Conservation (phyloP, 2,888 invertebrate genomes). For the Shargacucullia verbasci region DNA sequence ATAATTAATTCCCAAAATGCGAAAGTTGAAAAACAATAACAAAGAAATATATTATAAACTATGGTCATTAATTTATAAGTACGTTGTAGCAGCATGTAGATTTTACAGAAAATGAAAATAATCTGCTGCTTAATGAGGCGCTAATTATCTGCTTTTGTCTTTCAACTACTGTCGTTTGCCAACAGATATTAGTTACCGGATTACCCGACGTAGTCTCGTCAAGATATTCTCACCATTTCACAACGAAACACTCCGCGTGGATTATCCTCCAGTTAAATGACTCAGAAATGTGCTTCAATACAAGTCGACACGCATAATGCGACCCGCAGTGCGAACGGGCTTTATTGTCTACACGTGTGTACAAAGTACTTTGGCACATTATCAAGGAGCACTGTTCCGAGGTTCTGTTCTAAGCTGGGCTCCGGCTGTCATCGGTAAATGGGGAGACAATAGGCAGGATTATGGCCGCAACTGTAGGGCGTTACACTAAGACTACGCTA, state of each 20-base stretch:
- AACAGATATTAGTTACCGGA: slow-evolving; percentile 3
- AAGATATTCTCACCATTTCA: slow-evolving; percentile 20
- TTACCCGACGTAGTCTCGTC: not conserved
- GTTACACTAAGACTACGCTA: slow-evolving; percentile 32
- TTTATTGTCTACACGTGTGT: slow-evolving; percentile 37
- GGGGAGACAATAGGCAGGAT: slow-evolving; percentile 58
- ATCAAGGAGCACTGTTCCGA: slow-evolving; percentile 41
- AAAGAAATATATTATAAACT: too few relatives aligned
- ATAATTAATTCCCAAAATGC: too few relatives aligned
- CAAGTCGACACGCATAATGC: slow-evolving; percentile 29
- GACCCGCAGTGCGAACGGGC: slow-evolving; percentile 20
- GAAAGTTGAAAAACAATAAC: too few relatives aligned
- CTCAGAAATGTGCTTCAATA: slow-evolving; percentile 37
- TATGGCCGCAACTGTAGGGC: slow-evolving; percentile 50
- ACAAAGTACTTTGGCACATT: slow-evolving; percentile 49
- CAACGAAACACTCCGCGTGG: slow-evolving; percentile 13
- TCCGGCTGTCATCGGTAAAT: slow-evolving; percentile 47
- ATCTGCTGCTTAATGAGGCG: too few relatives aligned
- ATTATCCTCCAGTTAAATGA: slow-evolving; percentile 37
- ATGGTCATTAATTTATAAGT: too few relatives aligned
- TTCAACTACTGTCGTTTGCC: not conserved
- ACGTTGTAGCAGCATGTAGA: not conserved
- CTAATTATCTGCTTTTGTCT: not conserved
- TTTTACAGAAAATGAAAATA: not conserved
- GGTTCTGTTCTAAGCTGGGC: slow-evolving; percentile 30